phyloP scores from a whole-genome alignment of 2,113 vertebrate genomes.

The Cyanistes caeruleus region DNA sequence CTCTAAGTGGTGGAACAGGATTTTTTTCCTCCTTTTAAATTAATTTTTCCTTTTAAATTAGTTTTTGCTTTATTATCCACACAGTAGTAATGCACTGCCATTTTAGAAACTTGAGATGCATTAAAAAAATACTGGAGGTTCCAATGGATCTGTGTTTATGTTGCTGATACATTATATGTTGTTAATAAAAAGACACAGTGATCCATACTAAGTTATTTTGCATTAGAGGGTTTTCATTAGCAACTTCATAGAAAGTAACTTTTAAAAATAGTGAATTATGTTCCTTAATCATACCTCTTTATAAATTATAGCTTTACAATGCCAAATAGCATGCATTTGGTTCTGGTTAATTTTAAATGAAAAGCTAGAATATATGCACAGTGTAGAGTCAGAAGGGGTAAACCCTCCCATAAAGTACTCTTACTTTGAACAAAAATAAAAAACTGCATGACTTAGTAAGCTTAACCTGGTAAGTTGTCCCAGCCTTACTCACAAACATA shows the following conservation, averaged over 20 bases:
- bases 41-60: not conserved
- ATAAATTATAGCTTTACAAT: not conserved
- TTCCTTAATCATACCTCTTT: not conserved
- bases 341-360: not conserved
- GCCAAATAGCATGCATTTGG: not conserved
- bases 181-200: not conserved
- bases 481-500: not conserved
- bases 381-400: not conserved
- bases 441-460: not conserved
- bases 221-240: not conserved
- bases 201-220: not conserved
- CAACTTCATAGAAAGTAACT: not conserved
- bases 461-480: not conserved
- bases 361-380: not conserved
- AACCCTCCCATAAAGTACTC: not conserved
- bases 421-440: not conserved
- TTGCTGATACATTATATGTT: not conserved
- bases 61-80: not conserved
- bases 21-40: not conserved
- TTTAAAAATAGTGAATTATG: not conserved
- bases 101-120: not conserved
- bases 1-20: not conserved
- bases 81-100: not conserved
- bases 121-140: not conserved
- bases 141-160: not conserved